Conservation (phyloP, 2,797 vertebrate species). For the Pelobates cultripes region DNA sequence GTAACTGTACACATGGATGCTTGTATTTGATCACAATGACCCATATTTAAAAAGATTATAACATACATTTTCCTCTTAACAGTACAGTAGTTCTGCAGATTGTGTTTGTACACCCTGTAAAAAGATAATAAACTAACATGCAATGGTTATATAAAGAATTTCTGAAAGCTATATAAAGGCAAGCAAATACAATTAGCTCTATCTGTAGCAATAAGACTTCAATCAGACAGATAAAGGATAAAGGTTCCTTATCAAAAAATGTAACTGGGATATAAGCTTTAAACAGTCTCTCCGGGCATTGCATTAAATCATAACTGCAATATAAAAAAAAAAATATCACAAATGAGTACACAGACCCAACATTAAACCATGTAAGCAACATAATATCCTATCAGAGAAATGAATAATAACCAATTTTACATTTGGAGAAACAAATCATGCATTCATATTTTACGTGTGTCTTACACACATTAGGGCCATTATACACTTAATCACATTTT, state of each 20-base stretch:
- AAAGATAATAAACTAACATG: conserved; percentile 42
- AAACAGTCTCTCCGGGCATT: conserved; percentile 21
- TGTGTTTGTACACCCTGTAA: conserved; percentile 32
- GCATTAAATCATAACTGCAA: conserved; percentile 29
- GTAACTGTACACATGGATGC: too few relatives aligned
- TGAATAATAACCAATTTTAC: conserved; percentile 3
- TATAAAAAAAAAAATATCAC: conserved; percentile 34
- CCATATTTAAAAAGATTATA: too few relatives aligned
- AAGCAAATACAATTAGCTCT: conserved; percentile 54
- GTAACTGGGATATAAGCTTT: conserved; percentile 39
- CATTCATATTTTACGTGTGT: conserved; percentile 6
- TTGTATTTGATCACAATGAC: too few relatives aligned
- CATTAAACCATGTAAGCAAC: conserved; percentile 12
- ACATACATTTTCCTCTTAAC: too few relatives aligned
- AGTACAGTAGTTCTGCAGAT: not conserved
- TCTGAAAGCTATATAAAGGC: conserved; percentile 24
- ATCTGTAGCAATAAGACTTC: conserved; percentile 42
- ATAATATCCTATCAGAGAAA: not conserved
- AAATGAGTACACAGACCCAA: conserved; percentile 14
- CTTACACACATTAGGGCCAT: not conserved
- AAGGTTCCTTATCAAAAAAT: conserved; percentile 39
- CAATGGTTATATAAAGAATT: not conserved
- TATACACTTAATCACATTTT: conserved; percentile 2
- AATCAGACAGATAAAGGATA: conserved; percentile 21
- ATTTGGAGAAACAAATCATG: not conserved